Conservation (phyloP, 2,113 vertebrate species). For the Trematocara macrostoma region DNA sequence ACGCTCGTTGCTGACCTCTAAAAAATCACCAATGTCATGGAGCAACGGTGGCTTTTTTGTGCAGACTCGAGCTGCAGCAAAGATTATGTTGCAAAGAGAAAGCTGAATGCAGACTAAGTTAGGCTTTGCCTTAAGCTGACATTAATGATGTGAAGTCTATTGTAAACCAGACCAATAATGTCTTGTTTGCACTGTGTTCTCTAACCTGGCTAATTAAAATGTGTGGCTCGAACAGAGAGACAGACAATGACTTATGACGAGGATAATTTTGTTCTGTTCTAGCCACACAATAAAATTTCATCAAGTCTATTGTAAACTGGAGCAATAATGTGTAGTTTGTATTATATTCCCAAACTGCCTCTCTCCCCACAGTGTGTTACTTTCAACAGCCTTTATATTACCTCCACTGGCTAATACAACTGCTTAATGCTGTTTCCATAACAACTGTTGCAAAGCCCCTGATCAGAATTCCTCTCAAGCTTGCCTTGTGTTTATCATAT, state of each 20-base stretch:
- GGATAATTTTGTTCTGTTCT: conserved; percentile 42
- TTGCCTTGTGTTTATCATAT: conserved; percentile 65
- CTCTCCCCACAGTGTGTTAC: conserved; percentile 47
- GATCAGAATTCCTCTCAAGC: conserved; percentile 69
- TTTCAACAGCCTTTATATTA: conserved; percentile 63
- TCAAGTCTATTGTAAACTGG: conserved; percentile 44
- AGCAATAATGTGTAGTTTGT: conserved; percentile 57
- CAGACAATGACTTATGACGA: conserved; percentile 21
- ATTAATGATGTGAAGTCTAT: conserved; percentile 5
- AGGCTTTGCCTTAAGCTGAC: not conserved
- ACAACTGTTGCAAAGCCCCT: conserved; percentile 74
- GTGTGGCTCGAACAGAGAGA: conserved; percentile 5
- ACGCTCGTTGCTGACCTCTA: conserved; percentile 21
- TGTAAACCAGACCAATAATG: conserved; percentile 32
- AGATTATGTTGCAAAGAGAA: not conserved
- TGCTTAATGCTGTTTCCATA: conserved; percentile 74
- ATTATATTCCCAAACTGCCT: conserved; percentile 54
- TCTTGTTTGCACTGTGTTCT: conserved; percentile 32
- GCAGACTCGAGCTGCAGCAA: not conserved
- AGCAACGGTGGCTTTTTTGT: not conserved
- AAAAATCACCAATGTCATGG: not conserved
- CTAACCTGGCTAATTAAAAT: conserved; percentile 47
- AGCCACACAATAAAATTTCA: conserved; percentile 42
- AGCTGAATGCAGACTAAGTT: not conserved
- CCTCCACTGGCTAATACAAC: conserved; percentile 61